phyloP scores from a whole-genome alignment of 2,113 vertebrate genomes.

The Leiothrix lutea region DNA sequence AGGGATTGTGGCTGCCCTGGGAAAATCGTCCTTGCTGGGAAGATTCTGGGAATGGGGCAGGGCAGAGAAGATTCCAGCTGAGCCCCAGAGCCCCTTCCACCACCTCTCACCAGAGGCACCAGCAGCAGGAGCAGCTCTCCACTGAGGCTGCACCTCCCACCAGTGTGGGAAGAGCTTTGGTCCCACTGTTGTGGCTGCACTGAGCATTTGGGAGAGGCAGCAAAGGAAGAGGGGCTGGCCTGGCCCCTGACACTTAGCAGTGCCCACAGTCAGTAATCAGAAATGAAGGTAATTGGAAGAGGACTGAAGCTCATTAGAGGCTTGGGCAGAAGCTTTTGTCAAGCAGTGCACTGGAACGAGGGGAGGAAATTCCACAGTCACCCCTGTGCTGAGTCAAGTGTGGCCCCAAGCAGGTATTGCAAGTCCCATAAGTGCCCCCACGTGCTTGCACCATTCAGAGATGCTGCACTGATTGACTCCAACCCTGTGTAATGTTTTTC shows the following conservation, averaged over 20 bases:
- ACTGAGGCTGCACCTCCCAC: background rate
- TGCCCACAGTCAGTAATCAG: background rate
- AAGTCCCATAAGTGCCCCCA: background rate
- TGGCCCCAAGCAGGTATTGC: background rate
- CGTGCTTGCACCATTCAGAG: background rate
- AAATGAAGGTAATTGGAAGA: background rate
- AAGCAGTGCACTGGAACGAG: background rate
- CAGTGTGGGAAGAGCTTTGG: background rate
- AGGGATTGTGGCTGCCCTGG: background rate
- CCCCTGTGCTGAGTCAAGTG: background rate
- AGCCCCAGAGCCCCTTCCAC: background rate
- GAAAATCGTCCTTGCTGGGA: background rate
- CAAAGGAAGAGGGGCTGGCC: background rate
- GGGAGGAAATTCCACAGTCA: background rate
- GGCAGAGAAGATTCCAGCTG: background rate
- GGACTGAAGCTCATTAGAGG: background rate
- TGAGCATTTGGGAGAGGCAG: background rate
- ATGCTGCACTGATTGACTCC: background rate
- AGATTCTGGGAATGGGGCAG: background rate
- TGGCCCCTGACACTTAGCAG: background rate
- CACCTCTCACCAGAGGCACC: background rate
- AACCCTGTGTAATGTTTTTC: background rate
- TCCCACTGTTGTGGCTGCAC: fast-evolving
- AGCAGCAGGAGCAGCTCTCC: background rate
- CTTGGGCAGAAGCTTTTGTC: background rate